A percentile compares a stretch with the other conserved stretches of the same genome.
Evolutionary conservation across 2,113 vertebrate genomes (phyloP).

Genomic region (Vanacampus margaritifer): DNA sequence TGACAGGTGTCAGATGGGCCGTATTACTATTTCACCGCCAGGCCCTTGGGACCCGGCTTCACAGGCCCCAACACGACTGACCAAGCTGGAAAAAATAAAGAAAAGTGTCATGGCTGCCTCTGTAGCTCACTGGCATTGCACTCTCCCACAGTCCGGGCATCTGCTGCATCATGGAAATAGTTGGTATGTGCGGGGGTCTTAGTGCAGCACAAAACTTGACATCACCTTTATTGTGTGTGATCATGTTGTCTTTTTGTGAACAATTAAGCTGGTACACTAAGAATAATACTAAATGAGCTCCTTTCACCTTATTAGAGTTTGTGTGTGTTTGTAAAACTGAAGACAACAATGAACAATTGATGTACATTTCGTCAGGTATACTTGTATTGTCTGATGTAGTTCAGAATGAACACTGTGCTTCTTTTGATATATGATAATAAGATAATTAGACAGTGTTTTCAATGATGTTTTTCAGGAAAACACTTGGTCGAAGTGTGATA

Average conservation of each 20-base stretch:
- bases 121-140: slow-evolving; percentile 46
- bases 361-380: not conserved
- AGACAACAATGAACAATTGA: not conserved
- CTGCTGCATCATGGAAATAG: slow-evolving; percentile 49
- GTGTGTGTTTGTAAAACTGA: not conserved
- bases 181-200: slow-evolving; percentile 4
- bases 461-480: not conserved
- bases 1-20: slow-evolving; percentile 81
- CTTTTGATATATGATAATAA: not conserved
- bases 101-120: slow-evolving; percentile 60
- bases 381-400: not conserved
- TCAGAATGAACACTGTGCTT: not conserved
- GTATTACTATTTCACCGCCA: slow-evolving; percentile 73
- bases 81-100: slow-evolving; percentile 59
- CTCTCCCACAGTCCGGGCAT: slow-evolving; percentile 52
- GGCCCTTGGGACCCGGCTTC: slow-evolving; percentile 71
- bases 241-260: not conserved
- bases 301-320: not conserved
- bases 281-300: not conserved
- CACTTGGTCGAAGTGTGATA: not conserved
- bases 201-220: not conserved
- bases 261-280: not conserved
- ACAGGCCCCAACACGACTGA: slow-evolving; percentile 67
- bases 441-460: not conserved
- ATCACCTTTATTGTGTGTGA: not conserved